Evolutionary conservation across 2,113 vertebrate genomes (phyloP), one percentile per base, ranked within the genome.

Genomic region (Prunella himalayana): DNA sequence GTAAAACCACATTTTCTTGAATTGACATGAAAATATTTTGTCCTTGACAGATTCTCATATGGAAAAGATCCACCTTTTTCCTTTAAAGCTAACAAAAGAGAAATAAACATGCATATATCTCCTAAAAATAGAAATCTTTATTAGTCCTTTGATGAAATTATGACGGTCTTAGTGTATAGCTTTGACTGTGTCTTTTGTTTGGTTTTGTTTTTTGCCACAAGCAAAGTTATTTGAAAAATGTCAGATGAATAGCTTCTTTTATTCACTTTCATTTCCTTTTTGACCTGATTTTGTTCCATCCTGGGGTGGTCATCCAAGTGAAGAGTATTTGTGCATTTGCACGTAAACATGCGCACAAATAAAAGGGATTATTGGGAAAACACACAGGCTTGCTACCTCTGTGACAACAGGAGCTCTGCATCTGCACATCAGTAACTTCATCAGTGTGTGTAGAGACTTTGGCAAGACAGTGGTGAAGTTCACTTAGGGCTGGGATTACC

Each of bases 271-370:
- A 20, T 90, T 86, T 81, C 47, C 27, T 37, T 91, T 76, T 61
- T 35, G 78, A 72, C 47, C 50, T 61, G 53, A 31, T 78, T 69
- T 53, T 71, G 6, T 75, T 82, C 37, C 6, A 6, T 68, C 49
- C 47, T 84, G 51, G 49, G 15, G 1, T 37, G 47, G 49, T 25
- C 82, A 70, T 73, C 35, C 51, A 82, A 47, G 54, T 8, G 2
- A 50, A 71, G 72, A 42, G 21, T 47, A 28, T 45, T 35, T 16
- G 31, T 94, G 25, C 9, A 3, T 60, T 68, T 83, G 27, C 41
- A 35, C 9, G 2, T 33, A n/a, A 49, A 13, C 22, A 33, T 0
- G 0, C 13, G 2, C 21, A 10, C 15, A 42, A n/a, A 27, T 25
- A 2, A 12, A 57, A 28, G 10, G 35, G 30, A 13, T 59, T 89